These are phyloP conservation scores for Drosophila algonquin DNA, from an alignment of 2,888 invertebrate genomes.

Conservation along the genomic window DNA sequence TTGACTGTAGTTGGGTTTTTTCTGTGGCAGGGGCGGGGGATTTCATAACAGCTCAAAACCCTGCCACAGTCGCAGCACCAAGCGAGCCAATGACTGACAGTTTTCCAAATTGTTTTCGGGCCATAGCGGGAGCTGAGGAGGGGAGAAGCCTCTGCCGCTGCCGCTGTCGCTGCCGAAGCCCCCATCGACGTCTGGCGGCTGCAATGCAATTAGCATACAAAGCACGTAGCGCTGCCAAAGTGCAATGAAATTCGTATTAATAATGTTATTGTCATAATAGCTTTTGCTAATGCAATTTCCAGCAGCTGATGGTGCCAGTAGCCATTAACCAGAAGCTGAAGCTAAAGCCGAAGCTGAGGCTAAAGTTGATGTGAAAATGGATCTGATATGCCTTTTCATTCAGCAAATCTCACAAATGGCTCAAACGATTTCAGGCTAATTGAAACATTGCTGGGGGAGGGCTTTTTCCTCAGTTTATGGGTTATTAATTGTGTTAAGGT, in stretches of 20 bases:
- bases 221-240: constrained; percentile 64
- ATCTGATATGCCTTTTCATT: constrained; percentile 10
- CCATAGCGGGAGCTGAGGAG: constrained; percentile 17
- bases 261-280: constrained; percentile 44
- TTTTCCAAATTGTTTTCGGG: constrained; percentile 58
- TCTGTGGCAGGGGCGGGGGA: constrained; percentile 27
- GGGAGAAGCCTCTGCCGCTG: not conserved
- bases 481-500: not conserved
- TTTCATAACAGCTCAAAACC: not conserved
- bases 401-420: constrained; percentile 30
- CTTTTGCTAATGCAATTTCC: constrained; percentile 33
- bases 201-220: constrained; percentile 69
- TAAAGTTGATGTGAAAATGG: not conserved
- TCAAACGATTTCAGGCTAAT: constrained; percentile 42
- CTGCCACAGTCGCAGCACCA: constrained; percentile 12
- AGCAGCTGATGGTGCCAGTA: constrained; percentile 14
- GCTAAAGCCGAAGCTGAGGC: not conserved
- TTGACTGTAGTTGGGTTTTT: not conserved
- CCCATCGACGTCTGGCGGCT: constrained; percentile 23
- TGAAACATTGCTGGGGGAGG: constrained; percentile 8
- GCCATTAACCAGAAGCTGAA: constrained; percentile 34
- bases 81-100: constrained; percentile 51
- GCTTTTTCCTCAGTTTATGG: not conserved
- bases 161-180: not conserved
- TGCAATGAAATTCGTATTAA: constrained; percentile 65